Evolutionary conservation across 2,888 invertebrate genomes (phyloP).

Genomic region (Itoplectis maculator): DNA sequence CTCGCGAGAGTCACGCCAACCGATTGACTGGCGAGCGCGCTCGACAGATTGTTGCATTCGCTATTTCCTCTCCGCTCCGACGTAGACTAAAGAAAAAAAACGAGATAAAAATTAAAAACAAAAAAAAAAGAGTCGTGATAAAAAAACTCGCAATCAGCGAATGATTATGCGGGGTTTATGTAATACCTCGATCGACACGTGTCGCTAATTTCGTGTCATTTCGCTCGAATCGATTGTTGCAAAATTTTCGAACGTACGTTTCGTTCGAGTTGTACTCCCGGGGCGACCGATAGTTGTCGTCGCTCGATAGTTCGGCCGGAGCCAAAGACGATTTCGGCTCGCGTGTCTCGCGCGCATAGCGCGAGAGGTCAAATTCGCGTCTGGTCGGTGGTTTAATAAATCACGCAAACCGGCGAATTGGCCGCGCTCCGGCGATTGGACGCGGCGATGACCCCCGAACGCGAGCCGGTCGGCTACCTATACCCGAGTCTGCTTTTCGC

Average conservation of each 20-base stretch:
- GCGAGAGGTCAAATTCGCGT: constrained; percentile 36
- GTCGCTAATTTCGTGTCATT: neutral
- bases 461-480: constrained; percentile 29
- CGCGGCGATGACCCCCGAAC: constrained; percentile 18
- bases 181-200: too few relatives aligned
- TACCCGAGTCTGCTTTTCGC: too few relatives aligned
- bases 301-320: neutral
- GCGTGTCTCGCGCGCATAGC: neutral
- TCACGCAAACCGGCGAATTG: constrained; percentile 23
- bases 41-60: neutral
- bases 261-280: too few relatives aligned
- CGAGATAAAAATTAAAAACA: neutral
- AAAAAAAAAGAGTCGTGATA: neutral
- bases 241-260: too few relatives aligned
- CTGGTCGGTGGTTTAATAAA: constrained; percentile 29
- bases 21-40: neutral
- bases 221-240: neutral
- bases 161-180: neutral
- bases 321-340: neutral
- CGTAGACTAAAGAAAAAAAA: neutral
- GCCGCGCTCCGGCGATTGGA: neutral
- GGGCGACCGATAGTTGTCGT: neutral
- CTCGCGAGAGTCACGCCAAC: neutral
- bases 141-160: neutral
- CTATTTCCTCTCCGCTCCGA: neutral